phyloP scores from a whole-genome alignment of 2,888 invertebrate species.

The Beris chalybata region DNA sequence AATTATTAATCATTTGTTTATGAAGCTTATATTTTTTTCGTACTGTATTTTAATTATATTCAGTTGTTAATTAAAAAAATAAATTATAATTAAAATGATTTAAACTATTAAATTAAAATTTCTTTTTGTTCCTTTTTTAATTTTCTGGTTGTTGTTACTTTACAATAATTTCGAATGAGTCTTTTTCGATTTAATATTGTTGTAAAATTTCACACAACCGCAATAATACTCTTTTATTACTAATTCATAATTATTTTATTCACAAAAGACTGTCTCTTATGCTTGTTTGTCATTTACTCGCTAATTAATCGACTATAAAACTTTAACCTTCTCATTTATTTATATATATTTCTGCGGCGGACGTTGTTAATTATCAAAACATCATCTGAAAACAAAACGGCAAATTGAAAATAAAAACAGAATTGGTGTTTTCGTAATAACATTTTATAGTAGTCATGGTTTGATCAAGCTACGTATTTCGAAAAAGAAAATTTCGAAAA shows the following conservation, averaged over 20 bases:
- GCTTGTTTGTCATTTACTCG: no score
- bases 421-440: conserved; percentile 33
- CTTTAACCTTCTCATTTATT: no score
- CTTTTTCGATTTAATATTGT: no score
- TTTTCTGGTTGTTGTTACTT: background rate
- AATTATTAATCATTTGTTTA: background rate
- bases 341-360: no score
- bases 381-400: no score
- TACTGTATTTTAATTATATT: conserved; percentile 5
- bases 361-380: no score
- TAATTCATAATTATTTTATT: no score
- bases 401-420: background rate
- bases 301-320: no score
- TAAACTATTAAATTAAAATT: background rate
- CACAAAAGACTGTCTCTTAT: no score
- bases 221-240: no score
- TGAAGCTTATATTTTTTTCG: background rate
- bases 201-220: no score
- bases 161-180: no score
- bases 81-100: conserved; percentile 11
- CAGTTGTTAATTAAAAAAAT: conserved; percentile 4
- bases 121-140: background rate
- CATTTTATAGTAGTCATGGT: conserved; percentile 37
- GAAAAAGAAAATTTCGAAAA: conserved; percentile 1
- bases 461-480: conserved; percentile 19